These are phyloP conservation scores for Anagyrus pseudococci DNA, from an alignment of 2,888 invertebrate species.

Conservation along the genomic window DNA sequence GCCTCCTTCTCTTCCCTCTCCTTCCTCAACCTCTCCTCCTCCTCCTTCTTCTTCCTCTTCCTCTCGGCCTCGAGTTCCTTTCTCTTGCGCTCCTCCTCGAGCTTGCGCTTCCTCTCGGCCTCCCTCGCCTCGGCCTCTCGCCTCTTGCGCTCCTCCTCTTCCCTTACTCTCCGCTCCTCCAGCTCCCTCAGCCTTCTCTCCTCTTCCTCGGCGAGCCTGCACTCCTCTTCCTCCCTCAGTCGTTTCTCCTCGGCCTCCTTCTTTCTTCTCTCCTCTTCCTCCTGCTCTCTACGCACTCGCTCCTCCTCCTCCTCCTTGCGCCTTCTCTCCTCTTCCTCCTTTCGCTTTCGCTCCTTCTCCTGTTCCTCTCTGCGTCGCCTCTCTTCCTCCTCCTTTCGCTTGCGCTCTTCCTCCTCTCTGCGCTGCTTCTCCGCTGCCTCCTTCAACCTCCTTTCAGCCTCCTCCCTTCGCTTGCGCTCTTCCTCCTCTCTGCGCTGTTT, in stretches of 20 bases:
- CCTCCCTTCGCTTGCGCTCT: neutral
- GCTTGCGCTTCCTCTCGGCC: slow-evolving; percentile 17
- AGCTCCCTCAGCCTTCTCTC: slow-evolving; percentile 14
- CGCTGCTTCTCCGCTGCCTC: slow-evolving; percentile 2
- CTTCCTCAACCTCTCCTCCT: neutral
- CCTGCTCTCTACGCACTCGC: no score
- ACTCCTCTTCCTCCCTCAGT: slow-evolving; percentile 1
- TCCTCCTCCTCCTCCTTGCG: slow-evolving; percentile 5
- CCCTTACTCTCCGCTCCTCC: slow-evolving; percentile 13
- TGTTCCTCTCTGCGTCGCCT: slow-evolving; percentile 1
- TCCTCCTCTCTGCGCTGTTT: neutral
- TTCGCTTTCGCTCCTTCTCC: slow-evolving; percentile 1
- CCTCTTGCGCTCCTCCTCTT: slow-evolving; percentile 17
- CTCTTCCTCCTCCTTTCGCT: slow-evolving; percentile 8
- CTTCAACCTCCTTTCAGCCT: neutral
- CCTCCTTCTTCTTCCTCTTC: neutral
- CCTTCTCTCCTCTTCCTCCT: slow-evolving; percentile 5
- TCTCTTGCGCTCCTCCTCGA: neutral
- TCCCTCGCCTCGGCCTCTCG: slow-evolving; percentile 21
- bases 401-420: slow-evolving; percentile 3
- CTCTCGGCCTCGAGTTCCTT: neutral
- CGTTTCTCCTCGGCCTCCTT: neutral
- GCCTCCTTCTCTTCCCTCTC: slow-evolving; percentile 19
- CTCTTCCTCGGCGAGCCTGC: neutral
- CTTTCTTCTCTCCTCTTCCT: neutral